Evolutionary conservation across 1,140 invertebrate genomes (phyloP).

Genomic region (Oncopodura yosiiana): DNA sequence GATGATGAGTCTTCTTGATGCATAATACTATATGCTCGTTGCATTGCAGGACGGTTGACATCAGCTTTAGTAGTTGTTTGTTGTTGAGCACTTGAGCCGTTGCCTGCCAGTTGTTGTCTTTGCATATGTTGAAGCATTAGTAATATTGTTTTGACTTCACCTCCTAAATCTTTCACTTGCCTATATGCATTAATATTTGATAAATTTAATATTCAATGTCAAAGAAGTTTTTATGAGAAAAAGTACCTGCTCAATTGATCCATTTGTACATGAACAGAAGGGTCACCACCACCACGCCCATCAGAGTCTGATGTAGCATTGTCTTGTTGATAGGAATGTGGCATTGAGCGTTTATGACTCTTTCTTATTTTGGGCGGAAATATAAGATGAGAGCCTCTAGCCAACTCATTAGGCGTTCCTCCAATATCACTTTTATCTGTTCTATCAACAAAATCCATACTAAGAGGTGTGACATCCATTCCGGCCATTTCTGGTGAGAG

Average conservation of each 20-base stretch:
- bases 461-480: slow-evolving; percentile 73
- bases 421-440: slow-evolving; percentile 4
- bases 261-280: slow-evolving; percentile 40
- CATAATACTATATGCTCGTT: slow-evolving; percentile 4
- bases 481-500: slow-evolving; percentile 81
- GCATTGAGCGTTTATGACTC: slow-evolving; percentile 19
- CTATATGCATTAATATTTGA: no score
- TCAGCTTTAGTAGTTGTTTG: background rate
- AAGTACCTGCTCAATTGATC: slow-evolving; percentile 55
- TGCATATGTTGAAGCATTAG: background rate
- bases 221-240: no score
- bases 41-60: slow-evolving; percentile 6
- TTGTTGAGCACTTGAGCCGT: slow-evolving; percentile 4
- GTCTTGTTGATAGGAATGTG: slow-evolving; percentile 29
- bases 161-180: no score
- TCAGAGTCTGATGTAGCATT: slow-evolving; percentile 11
- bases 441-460: slow-evolving; percentile 62
- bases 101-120: slow-evolving; percentile 5
- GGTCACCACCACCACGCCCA: background rate
- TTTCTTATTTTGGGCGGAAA: background rate
- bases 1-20: background rate
- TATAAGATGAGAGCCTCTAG: background rate
- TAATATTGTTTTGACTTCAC: background rate
- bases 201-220: no score
- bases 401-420: background rate